Base-by-base conservation (phyloP, 2,888 invertebrate species). In the Cinara cedri region DNA sequence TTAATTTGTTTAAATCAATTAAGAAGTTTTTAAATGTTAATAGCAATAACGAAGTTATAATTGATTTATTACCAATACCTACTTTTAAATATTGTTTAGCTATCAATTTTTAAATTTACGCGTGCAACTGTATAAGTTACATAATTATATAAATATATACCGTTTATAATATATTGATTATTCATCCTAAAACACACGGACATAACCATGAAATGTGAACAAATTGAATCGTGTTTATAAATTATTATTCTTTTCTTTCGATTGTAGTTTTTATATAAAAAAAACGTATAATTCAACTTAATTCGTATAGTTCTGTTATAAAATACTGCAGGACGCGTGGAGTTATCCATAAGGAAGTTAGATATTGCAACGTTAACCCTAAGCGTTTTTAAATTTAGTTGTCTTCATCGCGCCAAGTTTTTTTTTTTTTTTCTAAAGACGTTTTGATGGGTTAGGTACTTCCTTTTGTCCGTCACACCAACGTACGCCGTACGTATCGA, bases 361-460 rank as follows among this genome's bases (percentile, higher is more conserved):
- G 71, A 70, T n/a, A n/a, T n/a, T n/a, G n/a, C n/a, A n/a, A n/a
- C 16, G 62, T 60, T 46, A 80, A 34, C 19, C 14, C 21, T 46
- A 46, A 55, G 42, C n/a, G 66, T 34, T 66, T 76, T 68, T 68
- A 57, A 68, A 72, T 72, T 60, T 72, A 72, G 72, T 72, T n/a
- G 44, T 60, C 26, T 60, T 49, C 11, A 24, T 26, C 19, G 66
- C 68, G 66, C 66, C 76, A 76, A 76, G 66, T 68, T 76, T n/a
- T n/a, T n/a, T n/a, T n/a, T n/a, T n/a, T n/a, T n/a, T n/a, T n/a
- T n/a, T 68, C 46, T 55, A 26, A 49, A 51, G 14, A 34, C 62
- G 34, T 51, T 60, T 26, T 60, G n/a, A 70, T 44, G 24, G 55
- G 57, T 57, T 54, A 24, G 14, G 10, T 57, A 60, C 3, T 60